A percentile compares a stretch with the other conserved stretches of the same genome.
Conservation (phyloP, 2,113 vertebrate species). For the Pseudorectes ferrugineus region DNA sequence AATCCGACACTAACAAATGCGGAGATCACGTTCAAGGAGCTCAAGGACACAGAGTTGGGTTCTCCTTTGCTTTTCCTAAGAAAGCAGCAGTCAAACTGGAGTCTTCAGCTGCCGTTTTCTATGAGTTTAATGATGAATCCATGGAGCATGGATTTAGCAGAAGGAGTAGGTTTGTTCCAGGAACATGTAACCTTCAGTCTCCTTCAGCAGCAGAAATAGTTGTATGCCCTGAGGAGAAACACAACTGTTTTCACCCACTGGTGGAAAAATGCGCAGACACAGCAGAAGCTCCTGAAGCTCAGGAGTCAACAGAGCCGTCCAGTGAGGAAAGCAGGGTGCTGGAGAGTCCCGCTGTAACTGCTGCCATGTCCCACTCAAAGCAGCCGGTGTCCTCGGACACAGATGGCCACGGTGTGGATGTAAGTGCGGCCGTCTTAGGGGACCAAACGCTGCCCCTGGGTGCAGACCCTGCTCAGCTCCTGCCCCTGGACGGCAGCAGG, state of each 20-base stretch:
- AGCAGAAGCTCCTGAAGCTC: slow-evolving; percentile 16
- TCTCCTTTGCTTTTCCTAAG: slow-evolving; percentile 89
- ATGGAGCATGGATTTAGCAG: slow-evolving; percentile 61
- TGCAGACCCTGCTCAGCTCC: neutral
- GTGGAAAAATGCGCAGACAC: slow-evolving; percentile 23
- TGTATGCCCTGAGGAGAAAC: slow-evolving; percentile 60
- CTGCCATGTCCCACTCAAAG: slow-evolving; percentile 11
- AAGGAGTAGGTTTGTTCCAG: slow-evolving; percentile 73
- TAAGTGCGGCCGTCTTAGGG: neutral
- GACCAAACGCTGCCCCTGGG: neutral
- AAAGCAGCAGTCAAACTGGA: slow-evolving; percentile 82
- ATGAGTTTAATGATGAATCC: slow-evolving; percentile 79
- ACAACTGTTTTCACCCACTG: neutral
- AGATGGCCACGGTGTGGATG: neutral
- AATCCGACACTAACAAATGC: slow-evolving; percentile 16
- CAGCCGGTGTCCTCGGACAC: neutral
- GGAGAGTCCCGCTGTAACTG: neutral
- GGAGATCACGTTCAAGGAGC: slow-evolving; percentile 69
- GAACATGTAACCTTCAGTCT: slow-evolving; percentile 53
- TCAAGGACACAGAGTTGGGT: slow-evolving; percentile 76
- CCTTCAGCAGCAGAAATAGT: slow-evolving; percentile 52
- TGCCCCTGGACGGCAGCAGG: neutral
- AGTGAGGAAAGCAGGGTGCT: neutral
- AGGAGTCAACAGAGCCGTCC: slow-evolving; percentile 34
- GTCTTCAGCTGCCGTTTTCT: slow-evolving; percentile 85